These are phyloP conservation scores for Salticus scenicus DNA, from an alignment of 2,888 invertebrate genomes.

Conservation along the genomic window DNA sequence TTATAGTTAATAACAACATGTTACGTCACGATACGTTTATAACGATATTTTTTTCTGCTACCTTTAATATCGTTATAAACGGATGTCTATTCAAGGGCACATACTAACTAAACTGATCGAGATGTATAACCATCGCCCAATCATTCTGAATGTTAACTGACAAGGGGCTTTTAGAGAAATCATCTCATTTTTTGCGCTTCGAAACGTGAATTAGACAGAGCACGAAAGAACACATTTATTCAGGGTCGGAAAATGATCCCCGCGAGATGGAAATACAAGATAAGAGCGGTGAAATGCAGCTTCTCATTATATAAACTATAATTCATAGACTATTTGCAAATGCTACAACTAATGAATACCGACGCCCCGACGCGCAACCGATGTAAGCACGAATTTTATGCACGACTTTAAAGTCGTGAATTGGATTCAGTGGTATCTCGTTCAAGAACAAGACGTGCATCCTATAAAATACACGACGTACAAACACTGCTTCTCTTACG, in stretches of 20 bases:
- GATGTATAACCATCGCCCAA: too few species aligned
- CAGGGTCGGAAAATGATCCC: neutral
- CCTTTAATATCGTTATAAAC: too few species aligned
- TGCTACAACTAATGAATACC: neutral
- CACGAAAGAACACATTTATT: neutral
- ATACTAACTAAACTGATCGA: too few species aligned
- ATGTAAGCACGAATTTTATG: conserved; percentile 37
- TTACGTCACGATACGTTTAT: too few species aligned
- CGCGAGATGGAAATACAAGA: conserved; percentile 12
- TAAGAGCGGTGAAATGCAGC: conserved; percentile 19
- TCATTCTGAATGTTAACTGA: too few species aligned
- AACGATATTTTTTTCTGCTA: too few species aligned
- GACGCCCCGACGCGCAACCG: conserved; percentile 20
- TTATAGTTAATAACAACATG: too few species aligned
- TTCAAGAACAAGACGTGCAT: neutral
- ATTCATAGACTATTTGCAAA: neutral
- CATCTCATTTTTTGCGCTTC: too few species aligned
- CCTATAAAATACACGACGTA: neutral
- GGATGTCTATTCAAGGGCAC: too few species aligned
- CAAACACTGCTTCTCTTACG: neutral
- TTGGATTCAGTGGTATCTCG: neutral
- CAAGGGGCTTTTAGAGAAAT: neutral
- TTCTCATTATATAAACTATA: neutral
- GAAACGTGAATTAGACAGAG: neutral
- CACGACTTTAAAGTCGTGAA: neutral